Conservation (phyloP, 2,888 invertebrate genomes). For the Drosophila ustulata region DNA sequence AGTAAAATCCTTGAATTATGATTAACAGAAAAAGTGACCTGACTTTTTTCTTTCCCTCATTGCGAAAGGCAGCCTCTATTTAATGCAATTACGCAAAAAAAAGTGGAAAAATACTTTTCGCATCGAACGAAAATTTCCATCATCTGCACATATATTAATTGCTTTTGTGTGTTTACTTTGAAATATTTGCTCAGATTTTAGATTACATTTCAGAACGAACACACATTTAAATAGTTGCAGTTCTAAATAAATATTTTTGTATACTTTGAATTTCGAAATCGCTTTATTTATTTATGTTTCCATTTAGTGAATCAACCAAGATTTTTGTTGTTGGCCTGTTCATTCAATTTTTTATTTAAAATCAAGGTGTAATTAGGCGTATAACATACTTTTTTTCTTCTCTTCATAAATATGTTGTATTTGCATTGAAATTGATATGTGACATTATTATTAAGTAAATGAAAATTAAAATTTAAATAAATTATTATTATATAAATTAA, state of each 20-base stretch:
- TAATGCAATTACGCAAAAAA: not conserved
- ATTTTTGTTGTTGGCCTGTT: not conserved
- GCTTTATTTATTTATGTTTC: not conserved
- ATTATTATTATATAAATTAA: too few species aligned
- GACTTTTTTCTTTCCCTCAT: conserved; percentile 1
- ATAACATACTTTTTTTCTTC: too few species aligned
- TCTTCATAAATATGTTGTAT: too few species aligned
- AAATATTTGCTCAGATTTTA: not conserved
- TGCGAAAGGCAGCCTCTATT: not conserved
- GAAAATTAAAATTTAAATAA: too few species aligned
- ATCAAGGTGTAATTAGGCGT: too few species aligned
- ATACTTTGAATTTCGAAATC: not conserved
- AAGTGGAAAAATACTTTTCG: conserved; percentile 2
- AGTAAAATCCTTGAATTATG: conserved; percentile 41
- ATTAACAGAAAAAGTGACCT: conserved; percentile 24
- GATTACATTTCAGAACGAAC: not conserved
- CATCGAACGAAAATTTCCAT: not conserved
- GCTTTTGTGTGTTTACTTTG: not conserved
- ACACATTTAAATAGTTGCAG: not conserved
- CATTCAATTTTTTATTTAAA: too few species aligned
- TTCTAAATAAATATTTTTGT: conserved; percentile 2
- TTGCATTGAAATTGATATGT: too few species aligned
- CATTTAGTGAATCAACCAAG: not conserved
- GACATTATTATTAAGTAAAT: too few species aligned
- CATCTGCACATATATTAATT: not conserved